A percentile compares a stretch with the other conserved stretches of the same genome.
Evolutionary conservation across 2,888 invertebrate species (phyloP).

Genomic region (Hemistola chrysoprasaria): DNA sequence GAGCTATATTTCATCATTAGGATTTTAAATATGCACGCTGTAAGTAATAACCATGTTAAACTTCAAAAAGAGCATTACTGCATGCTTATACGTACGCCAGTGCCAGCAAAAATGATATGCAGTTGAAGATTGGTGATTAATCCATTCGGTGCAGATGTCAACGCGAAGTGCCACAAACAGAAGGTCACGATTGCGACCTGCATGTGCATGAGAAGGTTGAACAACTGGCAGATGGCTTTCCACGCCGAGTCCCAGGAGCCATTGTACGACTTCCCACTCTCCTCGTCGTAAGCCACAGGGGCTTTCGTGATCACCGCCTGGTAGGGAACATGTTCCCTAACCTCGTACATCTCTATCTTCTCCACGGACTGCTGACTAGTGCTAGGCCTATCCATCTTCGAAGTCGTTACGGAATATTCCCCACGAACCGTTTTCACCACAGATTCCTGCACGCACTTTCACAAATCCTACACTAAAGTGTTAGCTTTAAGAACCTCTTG

Average conservation of each 20-base stretch:
- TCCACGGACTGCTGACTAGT: constrained; percentile 69
- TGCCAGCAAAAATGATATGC: constrained; percentile 74
- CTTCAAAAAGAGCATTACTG: too few relatives aligned
- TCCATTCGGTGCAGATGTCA: constrained; percentile 63
- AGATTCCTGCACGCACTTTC: constrained; percentile 17
- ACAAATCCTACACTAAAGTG: constrained; percentile 43
- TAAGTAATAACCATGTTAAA: too few relatives aligned
- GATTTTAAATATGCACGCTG: too few relatives aligned
- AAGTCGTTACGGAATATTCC: constrained; percentile 39
- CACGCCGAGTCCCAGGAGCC: constrained; percentile 69
- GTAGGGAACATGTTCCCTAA: constrained; percentile 73
- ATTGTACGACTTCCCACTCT: constrained; percentile 57
- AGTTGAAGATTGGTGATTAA: constrained; percentile 67
- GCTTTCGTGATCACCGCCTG: constrained; percentile 69
- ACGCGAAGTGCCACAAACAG: constrained; percentile 68
- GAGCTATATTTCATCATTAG: too few relatives aligned
- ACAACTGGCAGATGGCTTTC: constrained; percentile 66
- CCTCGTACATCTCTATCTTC: constrained; percentile 70
- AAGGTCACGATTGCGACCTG: constrained; percentile 72
- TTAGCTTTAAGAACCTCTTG: constrained; percentile 38
- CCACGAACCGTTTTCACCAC: constrained; percentile 44
- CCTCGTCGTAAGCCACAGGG: constrained; percentile 65
- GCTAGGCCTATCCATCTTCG: constrained; percentile 69
- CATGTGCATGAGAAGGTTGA: constrained; percentile 74
- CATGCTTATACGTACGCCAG: constrained; percentile 76